These are phyloP conservation scores for Aegithalos caudatus DNA, from an alignment of 2,113 vertebrate species.

Conservation along the genomic window DNA sequence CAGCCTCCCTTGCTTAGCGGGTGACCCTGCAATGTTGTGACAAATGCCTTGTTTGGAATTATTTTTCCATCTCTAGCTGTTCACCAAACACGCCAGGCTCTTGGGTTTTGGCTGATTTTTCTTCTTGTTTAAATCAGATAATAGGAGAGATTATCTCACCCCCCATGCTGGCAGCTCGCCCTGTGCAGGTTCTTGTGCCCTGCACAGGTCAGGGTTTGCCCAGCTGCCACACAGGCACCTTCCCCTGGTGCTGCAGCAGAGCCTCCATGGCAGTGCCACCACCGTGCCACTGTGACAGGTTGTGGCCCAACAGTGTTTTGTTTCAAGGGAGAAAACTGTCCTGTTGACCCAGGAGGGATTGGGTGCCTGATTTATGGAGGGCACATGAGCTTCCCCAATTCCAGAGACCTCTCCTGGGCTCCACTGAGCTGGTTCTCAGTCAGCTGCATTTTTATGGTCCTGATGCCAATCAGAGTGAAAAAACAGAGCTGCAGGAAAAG, in stretches of 20 bases:
- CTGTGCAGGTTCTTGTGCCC: rapidly evolving
- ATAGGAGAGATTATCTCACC: rapidly evolving
- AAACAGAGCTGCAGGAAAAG: background rate
- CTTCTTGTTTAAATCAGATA: background rate
- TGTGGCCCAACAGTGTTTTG: rapidly evolving
- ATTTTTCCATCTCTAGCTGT: conserved; percentile 25
- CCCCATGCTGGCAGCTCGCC: rapidly evolving
- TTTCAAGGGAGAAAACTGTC: too few relatives aligned
- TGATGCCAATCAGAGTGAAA: background rate
- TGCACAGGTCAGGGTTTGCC: rapidly evolving
- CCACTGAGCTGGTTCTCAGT: background rate
- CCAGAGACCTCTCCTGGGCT: background rate
- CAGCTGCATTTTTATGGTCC: background rate
- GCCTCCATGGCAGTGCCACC: background rate
- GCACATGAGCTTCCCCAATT: rapidly evolving
- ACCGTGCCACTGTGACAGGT: rapidly evolving
- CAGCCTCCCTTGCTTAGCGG: background rate
- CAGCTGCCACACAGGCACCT: background rate
- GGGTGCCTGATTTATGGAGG: background rate
- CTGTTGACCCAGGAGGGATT: rapidly evolving
- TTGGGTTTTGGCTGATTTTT: background rate
- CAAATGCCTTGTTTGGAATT: background rate
- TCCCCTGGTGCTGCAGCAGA: background rate
- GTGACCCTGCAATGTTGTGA: conserved; percentile 51
- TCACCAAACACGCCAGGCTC: background rate